Conservation (phyloP, 2,888 invertebrate genomes). For the Altica lythri region DNA sequence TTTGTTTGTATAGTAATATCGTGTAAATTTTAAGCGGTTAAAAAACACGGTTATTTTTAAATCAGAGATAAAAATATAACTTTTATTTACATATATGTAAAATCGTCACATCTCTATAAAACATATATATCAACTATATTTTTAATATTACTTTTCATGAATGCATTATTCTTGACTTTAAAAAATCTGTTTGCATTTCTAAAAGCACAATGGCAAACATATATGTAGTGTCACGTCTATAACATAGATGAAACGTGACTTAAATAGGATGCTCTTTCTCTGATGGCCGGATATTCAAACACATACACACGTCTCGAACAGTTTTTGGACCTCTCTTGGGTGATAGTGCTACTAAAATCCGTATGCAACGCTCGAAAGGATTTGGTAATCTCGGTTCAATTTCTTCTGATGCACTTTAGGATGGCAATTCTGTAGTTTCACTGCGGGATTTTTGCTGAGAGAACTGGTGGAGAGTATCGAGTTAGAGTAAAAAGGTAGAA, state of each 20-base stretch:
- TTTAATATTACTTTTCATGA: too few species aligned
- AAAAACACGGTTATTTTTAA: too few species aligned
- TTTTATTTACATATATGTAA: too few species aligned
- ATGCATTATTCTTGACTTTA: too few species aligned
- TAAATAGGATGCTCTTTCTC: constrained; percentile 2
- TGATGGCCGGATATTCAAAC: constrained; percentile 10
- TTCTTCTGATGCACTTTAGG: constrained; percentile 9
- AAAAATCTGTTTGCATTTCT: too few species aligned
- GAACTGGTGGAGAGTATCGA: neutral
- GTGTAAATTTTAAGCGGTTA: too few species aligned
- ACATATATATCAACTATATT: too few species aligned
- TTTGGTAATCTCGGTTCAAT: constrained; percentile 17
- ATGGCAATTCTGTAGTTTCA: neutral
- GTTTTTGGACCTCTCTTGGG: constrained; percentile 5
- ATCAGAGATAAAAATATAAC: too few species aligned
- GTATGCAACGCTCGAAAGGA: constrained; percentile 12
- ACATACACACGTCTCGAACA: constrained; percentile 4
- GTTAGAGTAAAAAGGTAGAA: neutral
- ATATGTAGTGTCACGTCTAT: constrained; percentile 1
- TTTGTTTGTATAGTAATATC: too few species aligned
- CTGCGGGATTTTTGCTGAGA: constrained; percentile 1
- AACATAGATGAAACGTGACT: constrained; percentile 8
- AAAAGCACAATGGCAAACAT: too few species aligned
- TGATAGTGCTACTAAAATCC: neutral
- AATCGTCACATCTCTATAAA: too few species aligned